Base-by-base conservation (phyloP, 2,888 invertebrate genomes). In the Brassicogethes aeneus region DNA sequence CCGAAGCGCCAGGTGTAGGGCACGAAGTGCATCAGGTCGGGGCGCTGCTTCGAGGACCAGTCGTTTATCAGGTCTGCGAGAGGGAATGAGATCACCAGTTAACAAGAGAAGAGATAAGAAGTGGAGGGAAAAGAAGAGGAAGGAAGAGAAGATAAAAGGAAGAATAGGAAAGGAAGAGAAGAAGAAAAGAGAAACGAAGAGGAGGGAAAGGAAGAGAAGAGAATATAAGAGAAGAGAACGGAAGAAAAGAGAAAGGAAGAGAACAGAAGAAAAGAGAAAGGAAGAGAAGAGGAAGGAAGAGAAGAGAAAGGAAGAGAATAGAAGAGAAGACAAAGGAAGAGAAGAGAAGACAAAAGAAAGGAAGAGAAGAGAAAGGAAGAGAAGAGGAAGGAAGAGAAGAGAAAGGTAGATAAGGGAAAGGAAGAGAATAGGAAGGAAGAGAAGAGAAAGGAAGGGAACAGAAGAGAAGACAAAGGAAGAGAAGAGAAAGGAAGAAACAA, bases 1-100 rank as follows among this genome's bases (percentile, higher is more conserved):
- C 85, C 87, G 57, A 99, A 87, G 62, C 89, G 85, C 86, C 94
- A 96, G 0, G 93, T 93, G 67, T 95, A 99, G 1, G 99, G 99
- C 39, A 97, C 86, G 70, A 97, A 99, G 60, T 87, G 85, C 41
- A 92, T 74, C 40, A 99, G 79, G 65, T 99, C 97, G 0, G 96
- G 92, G 10, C 86, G 79, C 3, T 88, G 81, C 75, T 97, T 96
- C 42, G 83, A 86, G 1, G 92, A 81, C 99, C 99, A 99, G 64
- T 99, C 97, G 59, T 93, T 91, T 15, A 95, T 83, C 61, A 99
- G 74, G 72, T 95, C 96, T 75, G 64, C 52, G 5, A 23, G 10
- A 23, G 10, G 10, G 5, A 7, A 23, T 7, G 10, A 23, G 23
- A 23, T 7, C 5, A 23, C 5, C 5, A 7, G 10, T 7, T 23